Base-by-base conservation (phyloP, 37 sponge, comb jelly and placozoan species). In the Agelas oroides region DNA sequence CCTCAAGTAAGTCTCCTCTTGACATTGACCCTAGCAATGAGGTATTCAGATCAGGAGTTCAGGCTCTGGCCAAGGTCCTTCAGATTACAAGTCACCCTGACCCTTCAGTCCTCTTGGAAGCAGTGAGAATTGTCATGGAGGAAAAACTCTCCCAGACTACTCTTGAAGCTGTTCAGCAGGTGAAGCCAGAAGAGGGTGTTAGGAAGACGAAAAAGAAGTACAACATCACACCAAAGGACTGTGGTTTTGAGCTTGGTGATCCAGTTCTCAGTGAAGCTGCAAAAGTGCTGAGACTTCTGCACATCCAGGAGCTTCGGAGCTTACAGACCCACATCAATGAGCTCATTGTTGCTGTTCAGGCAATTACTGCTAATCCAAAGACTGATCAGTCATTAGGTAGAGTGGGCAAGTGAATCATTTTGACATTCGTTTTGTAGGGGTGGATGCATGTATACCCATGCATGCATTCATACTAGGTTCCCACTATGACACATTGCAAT, bases 271-370 rank as follows among this genome's bases (percentile, higher is more conserved):
- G 70, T 65, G 90, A 99, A 54, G 97, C 97, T 28, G 99, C 95
- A 0, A 99, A 93, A 78, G 90, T 83, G 15, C 83, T 99, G 57
- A 84, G 97, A 35, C 72, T 99, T 18, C 86, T 99, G 5, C 99
- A 99, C 75, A 73, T 97, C 21, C 65, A 75, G 17, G 99, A 99
- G 66, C 79, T 99, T 0, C 71, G 99, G 23, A 20, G 73, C 24
- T 76, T 99, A 20, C 99, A 99, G 77, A 99, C 97, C 5, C 41
- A 78, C 21, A 93, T 99, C 33, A 99, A 99, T 63, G 93, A 91
- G 68, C 59, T 96, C 40, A 97, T 99, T 33, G 97, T 99, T 25
- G 78, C 92, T 30, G 94, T 86, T 0, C 99, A 99, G 79, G 65
- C 68, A 18, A 65, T 97, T 27, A 99, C 99, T 53, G 97, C 99